Evolutionary conservation across 2,113 vertebrate species (phyloP).

Genomic region (Oceanites oceanicus): DNA sequence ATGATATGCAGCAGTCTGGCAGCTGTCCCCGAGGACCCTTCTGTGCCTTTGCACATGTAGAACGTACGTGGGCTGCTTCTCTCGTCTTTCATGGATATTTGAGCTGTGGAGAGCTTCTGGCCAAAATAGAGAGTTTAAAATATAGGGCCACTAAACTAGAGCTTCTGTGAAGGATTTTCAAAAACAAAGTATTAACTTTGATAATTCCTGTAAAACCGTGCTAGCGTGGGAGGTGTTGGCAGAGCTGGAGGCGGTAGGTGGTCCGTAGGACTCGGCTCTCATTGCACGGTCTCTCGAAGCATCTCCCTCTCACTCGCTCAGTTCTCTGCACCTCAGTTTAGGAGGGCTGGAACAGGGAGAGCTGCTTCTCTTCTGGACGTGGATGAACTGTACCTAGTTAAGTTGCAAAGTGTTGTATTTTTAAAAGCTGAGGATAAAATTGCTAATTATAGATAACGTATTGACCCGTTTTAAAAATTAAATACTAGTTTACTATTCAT

Average conservation of each 20-base stretch:
- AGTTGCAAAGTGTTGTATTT: background rate
- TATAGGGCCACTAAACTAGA: background rate
- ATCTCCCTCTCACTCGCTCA: background rate
- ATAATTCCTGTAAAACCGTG: background rate
- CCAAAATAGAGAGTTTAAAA: background rate
- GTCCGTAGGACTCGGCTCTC: background rate
- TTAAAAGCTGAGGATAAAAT: background rate
- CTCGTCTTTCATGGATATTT: background rate
- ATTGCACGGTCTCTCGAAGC: background rate
- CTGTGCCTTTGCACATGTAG: conserved; percentile 97
- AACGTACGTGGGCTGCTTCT: conserved; percentile 82
- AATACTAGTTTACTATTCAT: background rate
- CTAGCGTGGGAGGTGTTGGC: background rate
- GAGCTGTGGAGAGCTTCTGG: background rate
- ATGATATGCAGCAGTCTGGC: conserved; percentile 97
- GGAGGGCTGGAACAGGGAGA: background rate
- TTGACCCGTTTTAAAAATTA: background rate
- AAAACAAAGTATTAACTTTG: background rate
- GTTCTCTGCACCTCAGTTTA: background rate
- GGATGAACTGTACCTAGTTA: background rate
- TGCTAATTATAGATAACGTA: background rate
- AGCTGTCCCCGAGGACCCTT: conserved; percentile 98
- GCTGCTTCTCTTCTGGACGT: background rate
- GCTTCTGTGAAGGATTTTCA: background rate
- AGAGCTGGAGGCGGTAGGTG: background rate